Evolutionary conservation across 1,140 invertebrate species (phyloP).

Genomic region (Hyles euphorbiae): DNA sequence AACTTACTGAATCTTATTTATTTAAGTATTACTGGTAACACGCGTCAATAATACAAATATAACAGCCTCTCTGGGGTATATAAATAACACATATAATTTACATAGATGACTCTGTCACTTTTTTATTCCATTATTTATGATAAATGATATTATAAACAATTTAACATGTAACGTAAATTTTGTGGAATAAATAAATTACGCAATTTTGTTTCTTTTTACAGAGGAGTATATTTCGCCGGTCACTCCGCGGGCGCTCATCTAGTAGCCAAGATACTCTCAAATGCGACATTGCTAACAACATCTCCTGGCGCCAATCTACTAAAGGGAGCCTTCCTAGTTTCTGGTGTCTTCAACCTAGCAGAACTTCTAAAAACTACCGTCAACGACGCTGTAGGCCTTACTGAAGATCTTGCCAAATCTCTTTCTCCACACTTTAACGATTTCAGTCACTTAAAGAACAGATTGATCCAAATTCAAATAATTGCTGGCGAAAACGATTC

Average conservation of each 20-base stretch:
- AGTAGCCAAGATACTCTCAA: slow-evolving; percentile 75
- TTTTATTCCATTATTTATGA: no score
- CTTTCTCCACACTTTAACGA: slow-evolving; percentile 63
- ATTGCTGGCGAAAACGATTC: slow-evolving; percentile 66
- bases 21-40: no score
- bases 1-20: no score
- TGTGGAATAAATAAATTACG: not conserved
- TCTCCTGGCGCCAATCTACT: slow-evolving; percentile 46
- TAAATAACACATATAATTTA: no score
- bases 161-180: not conserved
- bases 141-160: no score
- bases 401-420: slow-evolving; percentile 49
- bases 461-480: slow-evolving; percentile 54
- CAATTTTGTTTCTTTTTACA: slow-evolving; percentile 34
- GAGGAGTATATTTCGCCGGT: slow-evolving; percentile 80
- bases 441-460: slow-evolving; percentile 54
- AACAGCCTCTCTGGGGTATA: no score
- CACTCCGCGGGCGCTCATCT: slow-evolving; percentile 88
- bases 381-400: slow-evolving; percentile 57
- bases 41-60: no score
- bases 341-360: slow-evolving; percentile 77
- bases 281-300: slow-evolving; percentile 68
- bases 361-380: slow-evolving; percentile 58
- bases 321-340: slow-evolving; percentile 72
- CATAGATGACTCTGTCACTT: no score